These are phyloP conservation scores for Eidolon dupreanum DNA, from an alignment of 2,797 vertebrate species.

Conservation along the genomic window DNA sequence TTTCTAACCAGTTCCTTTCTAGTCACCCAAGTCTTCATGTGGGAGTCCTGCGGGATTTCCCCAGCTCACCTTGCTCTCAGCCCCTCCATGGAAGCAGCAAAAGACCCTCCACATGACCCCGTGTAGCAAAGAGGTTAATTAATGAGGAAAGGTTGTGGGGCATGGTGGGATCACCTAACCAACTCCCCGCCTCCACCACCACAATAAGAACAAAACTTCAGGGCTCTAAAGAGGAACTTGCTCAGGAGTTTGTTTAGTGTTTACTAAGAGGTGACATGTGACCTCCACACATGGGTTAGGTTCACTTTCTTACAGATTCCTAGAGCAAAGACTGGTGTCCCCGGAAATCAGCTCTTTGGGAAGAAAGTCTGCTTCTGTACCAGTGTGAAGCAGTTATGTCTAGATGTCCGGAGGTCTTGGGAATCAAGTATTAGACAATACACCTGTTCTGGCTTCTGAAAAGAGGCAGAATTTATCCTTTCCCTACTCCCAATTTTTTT, in stretches of 20 bases:
- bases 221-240: neutral
- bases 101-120: rapidly evolving
- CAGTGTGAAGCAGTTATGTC: neutral
- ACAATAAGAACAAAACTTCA: neutral
- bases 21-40: neutral
- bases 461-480: neutral
- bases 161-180: neutral
- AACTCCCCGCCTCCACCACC: neutral
- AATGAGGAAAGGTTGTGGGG: neutral
- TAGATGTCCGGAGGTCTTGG: neutral
- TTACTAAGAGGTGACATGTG: neutral
- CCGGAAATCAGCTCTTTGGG: neutral
- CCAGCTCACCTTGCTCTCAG: neutral
- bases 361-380: neutral
- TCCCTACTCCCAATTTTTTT: neutral
- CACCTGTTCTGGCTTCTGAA: neutral
- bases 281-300: neutral
- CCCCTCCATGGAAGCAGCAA: neutral
- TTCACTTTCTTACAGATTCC: neutral
- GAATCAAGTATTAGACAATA: neutral
- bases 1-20: neutral
- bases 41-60: rapidly evolving
- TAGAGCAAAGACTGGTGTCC: neutral
- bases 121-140: neutral
- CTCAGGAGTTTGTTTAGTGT: neutral